Evolutionary conservation across 2,113 vertebrate genomes (phyloP).

Genomic region (Eretmochelys imbricata): DNA sequence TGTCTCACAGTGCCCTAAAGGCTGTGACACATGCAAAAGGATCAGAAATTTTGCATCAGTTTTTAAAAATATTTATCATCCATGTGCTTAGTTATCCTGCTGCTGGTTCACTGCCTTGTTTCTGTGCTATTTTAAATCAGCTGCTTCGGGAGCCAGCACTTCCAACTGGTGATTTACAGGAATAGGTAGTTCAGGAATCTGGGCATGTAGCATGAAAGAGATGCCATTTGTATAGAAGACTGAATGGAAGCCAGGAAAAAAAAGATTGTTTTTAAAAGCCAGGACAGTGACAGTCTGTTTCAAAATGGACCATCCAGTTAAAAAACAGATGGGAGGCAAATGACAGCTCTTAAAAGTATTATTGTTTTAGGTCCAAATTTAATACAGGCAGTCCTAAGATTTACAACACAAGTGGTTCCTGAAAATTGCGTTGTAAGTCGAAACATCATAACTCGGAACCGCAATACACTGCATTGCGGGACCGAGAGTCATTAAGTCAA

Average conservation of each 20-base stretch:
- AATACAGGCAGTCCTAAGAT: neutral
- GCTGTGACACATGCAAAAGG: neutral
- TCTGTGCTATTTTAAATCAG: neutral
- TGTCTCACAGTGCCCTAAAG: neutral
- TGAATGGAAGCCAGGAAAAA: neutral
- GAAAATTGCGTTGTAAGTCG: no score
- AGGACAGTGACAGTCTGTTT: neutral
- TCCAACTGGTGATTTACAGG: neutral
- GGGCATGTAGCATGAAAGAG: neutral
- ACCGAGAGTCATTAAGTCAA: no score
- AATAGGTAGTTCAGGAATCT: neutral
- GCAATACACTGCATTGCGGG: no score
- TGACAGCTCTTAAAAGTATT: neutral
- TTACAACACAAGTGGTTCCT: no score
- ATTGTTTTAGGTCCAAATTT: neutral
- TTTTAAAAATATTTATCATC: neutral
- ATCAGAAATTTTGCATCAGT: neutral
- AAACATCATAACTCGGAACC: no score
- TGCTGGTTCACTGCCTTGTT: neutral
- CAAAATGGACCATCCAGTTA: neutral
- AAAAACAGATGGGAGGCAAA: neutral
- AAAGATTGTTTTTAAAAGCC: neutral
- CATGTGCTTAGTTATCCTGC: neutral
- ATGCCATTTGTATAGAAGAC: neutral
- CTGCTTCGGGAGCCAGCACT: neutral